Conservation (phyloP, 2,888 invertebrate species). For the Pimpla rufipes region DNA sequence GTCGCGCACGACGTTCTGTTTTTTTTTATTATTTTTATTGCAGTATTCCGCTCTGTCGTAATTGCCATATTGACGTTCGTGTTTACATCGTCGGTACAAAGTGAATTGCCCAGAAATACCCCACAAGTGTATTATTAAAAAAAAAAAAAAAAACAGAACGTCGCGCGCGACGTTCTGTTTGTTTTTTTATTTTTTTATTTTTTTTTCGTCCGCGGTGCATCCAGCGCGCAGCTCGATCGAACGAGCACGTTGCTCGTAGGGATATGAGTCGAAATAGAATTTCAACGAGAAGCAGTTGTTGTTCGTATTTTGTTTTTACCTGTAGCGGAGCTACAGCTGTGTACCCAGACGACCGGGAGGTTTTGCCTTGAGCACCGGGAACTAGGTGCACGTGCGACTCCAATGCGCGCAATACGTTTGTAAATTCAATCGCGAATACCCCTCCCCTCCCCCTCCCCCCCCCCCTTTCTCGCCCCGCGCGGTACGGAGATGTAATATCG, state of each 20-base stretch:
- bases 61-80: conserved; percentile 40
- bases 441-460: too few species aligned
- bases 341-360: conserved; percentile 12
- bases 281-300: conserved; percentile 60
- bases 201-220: background rate
- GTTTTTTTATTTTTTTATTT: too few species aligned
- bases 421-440: conserved; percentile 79
- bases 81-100: conserved; percentile 28
- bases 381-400: conserved; percentile 63
- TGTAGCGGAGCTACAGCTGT: conserved; percentile 7
- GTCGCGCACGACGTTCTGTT: too few species aligned
- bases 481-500: conserved; percentile 76
- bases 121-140: background rate
- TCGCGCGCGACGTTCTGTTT: too few species aligned
- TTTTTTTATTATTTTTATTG: too few species aligned
- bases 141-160: too few species aligned
- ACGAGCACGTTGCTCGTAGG: conserved; percentile 43
- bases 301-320: conserved; percentile 36
- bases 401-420: conserved; percentile 74
- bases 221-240: conserved; percentile 14
- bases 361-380: conserved; percentile 43
- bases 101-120: background rate
- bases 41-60: conserved; percentile 26
- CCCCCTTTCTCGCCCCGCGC: background rate
- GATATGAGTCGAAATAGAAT: conserved; percentile 58